Base-by-base conservation (phyloP, 2,797 vertebrate genomes). In the Poecilia gillii region DNA sequence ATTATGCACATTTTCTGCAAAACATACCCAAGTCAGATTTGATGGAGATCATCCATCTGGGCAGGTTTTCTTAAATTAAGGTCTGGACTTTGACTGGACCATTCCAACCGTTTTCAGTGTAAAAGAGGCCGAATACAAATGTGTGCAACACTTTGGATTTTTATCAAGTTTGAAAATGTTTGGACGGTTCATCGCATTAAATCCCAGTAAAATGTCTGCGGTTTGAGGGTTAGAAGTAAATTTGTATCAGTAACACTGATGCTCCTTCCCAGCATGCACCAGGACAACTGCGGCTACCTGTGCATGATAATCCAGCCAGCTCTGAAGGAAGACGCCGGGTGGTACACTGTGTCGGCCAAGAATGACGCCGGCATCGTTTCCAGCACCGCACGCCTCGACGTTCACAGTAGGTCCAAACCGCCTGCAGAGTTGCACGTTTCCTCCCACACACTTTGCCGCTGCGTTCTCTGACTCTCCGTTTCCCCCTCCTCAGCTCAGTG, bases 221-320 rank as follows among this genome's bases (percentile, higher is more conserved):
- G n/a, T 59, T 31, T 31, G 12, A 59, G 55, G n/a, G 23, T 5
- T 13, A 57, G 25, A 28, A 16, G 28, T 62, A 33, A 62, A 62
- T 62, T 18, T 36, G 16, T 18, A 18, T 36, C 33, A 13, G 11
- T 70, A n/a, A 70, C 66, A 14, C 14, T 14, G 25, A 23, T 74
- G 53, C 73, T 66, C 25, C 74, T 74, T 85, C 83, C 87, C 92
- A 99, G 98, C 96, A 99, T 99, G 98, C 98, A 99, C 92, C 98
- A 99, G 96, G 98, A 99, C 93, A 98, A 97, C 94, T 96, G 97
- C 0, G 99, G 99, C 86, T 99, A 99, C 94, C 95, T 99, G 86
- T 99, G 98, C 91, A 98, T 99, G 97, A 98, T 99, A 90, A 98
- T 99, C 93, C 98, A 99, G 94, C 98, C 98, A 23, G 96, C 98